Conservation (phyloP, 2,888 invertebrate species). For the Polydrusus pterygomalis region DNA sequence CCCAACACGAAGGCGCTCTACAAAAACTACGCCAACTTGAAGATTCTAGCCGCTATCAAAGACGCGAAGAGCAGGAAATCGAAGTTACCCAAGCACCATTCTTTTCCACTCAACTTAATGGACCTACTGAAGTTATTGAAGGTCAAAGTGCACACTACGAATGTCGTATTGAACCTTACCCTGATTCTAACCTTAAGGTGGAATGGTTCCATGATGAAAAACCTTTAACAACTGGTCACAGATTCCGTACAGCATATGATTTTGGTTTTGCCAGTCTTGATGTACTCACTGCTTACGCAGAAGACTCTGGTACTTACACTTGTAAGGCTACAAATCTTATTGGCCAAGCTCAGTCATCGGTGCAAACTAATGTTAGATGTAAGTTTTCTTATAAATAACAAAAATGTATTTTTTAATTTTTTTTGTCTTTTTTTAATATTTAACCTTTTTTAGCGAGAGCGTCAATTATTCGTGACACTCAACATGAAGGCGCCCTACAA, state of each 20-base stretch:
- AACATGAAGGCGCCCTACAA: conserved; percentile 93
- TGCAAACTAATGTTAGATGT: conserved; percentile 88
- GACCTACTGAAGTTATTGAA: conserved; percentile 89
- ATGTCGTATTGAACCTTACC: conserved; percentile 94
- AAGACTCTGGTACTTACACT: conserved; percentile 95
- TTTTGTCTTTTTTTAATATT: too few relatives aligned
- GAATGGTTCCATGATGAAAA: conserved; percentile 97
- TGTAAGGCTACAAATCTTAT: conserved; percentile 90
- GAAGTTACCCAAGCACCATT: conserved; percentile 88
- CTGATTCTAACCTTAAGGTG: conserved; percentile 90
- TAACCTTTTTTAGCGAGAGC: conserved; percentile 79
- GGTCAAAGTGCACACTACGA: conserved; percentile 95
- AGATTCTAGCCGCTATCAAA: conserved; percentile 85
- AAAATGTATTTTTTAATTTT: not conserved
- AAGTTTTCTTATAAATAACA: conserved; percentile 69
- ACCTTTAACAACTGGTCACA: conserved; percentile 89
- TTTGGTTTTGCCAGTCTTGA: conserved; percentile 98
- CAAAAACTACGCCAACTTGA: conserved; percentile 91
- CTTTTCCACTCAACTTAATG: conserved; percentile 90
- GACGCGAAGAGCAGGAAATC: conserved; percentile 87
- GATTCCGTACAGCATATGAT: conserved; percentile 95
- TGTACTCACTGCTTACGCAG: conserved; percentile 93
- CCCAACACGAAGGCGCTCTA: conserved; percentile 91
- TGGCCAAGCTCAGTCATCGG: conserved; percentile 88
- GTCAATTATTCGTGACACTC: conserved; percentile 90